A percentile compares a stretch with the other conserved stretches of the same genome.
phyloP scores from a whole-genome alignment of 1,140 invertebrate genomes.

The Lucilia sericata region DNA sequence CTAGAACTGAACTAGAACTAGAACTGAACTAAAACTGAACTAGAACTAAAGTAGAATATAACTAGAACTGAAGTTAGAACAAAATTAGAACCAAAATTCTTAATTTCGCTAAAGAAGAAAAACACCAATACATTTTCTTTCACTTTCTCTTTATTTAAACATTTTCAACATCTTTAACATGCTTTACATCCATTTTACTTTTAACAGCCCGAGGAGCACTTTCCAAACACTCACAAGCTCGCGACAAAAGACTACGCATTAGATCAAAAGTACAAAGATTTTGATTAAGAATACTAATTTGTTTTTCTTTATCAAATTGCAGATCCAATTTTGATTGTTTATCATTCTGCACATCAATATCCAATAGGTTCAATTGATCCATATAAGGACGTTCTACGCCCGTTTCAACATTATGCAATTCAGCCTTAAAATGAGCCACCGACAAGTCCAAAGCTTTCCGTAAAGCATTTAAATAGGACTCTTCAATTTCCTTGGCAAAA shows the following conservation, averaged over 20 bases:
- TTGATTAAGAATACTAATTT: slow-evolving; percentile 54
- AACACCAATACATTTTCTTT: background rate
- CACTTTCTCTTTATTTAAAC: background rate
- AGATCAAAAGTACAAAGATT: slow-evolving; percentile 81
- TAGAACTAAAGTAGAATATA: no score
- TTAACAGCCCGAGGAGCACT: slow-evolving; percentile 31
- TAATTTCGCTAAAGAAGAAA: no score
- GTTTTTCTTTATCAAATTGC: slow-evolving; percentile 48
- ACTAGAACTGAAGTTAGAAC: no score
- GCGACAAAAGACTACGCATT: slow-evolving; percentile 77
- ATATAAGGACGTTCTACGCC: slow-evolving; percentile 61
- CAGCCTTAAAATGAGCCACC: slow-evolving; percentile 78
- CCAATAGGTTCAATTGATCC: slow-evolving; percentile 62
- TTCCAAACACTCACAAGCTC: slow-evolving; percentile 75
- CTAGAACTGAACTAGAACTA: no score
- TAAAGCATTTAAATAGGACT: slow-evolving; percentile 75
- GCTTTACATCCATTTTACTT: background rate
- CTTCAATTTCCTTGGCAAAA: slow-evolving; percentile 71
- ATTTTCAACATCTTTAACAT: background rate
- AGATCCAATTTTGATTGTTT: slow-evolving; percentile 34
- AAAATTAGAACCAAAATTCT: no score
- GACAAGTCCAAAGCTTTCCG: slow-evolving; percentile 78
- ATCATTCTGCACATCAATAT: slow-evolving; percentile 46
- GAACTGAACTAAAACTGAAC: no score
- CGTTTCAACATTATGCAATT: slow-evolving; percentile 75